phyloP scores from a whole-genome alignment of 2,888 invertebrate species.

The Buathra laborator region DNA sequence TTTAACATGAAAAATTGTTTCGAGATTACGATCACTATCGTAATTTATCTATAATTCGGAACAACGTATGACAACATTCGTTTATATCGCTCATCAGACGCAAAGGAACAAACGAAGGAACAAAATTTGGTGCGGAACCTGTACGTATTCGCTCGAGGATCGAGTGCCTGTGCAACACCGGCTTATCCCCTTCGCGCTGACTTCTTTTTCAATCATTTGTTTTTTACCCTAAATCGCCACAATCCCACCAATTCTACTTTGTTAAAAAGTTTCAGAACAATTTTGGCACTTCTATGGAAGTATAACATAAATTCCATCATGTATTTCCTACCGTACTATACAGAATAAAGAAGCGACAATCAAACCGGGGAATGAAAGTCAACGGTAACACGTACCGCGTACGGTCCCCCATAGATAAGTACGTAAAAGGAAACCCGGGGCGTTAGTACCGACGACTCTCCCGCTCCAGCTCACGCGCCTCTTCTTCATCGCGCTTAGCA shows the following conservation, averaged over 20 bases:
- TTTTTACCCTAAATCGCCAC: background rate
- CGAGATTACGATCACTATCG: too few species aligned
- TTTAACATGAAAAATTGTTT: too few species aligned
- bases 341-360: slow-evolving; percentile 31
- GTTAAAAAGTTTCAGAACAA: background rate
- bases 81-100: too few species aligned
- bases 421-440: slow-evolving; percentile 57
- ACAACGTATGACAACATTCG: too few species aligned
- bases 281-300: slow-evolving; percentile 2
- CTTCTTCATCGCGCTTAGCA: slow-evolving; percentile 50
- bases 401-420: slow-evolving; percentile 58
- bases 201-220: too few species aligned
- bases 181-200: too few species aligned
- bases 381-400: slow-evolving; percentile 56
- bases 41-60: too few species aligned
- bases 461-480: slow-evolving; percentile 43
- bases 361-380: slow-evolving; percentile 60
- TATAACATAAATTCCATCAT: slow-evolving; percentile 28
- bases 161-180: too few species aligned
- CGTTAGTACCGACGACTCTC: slow-evolving; percentile 35
- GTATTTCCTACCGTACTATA: slow-evolving; percentile 6
- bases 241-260: background rate
- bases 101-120: too few species aligned
- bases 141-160: too few species aligned
- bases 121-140: too few species aligned